Conservation (phyloP, 2,797 vertebrate species). For the Hapalemur alaotrensis region DNA sequence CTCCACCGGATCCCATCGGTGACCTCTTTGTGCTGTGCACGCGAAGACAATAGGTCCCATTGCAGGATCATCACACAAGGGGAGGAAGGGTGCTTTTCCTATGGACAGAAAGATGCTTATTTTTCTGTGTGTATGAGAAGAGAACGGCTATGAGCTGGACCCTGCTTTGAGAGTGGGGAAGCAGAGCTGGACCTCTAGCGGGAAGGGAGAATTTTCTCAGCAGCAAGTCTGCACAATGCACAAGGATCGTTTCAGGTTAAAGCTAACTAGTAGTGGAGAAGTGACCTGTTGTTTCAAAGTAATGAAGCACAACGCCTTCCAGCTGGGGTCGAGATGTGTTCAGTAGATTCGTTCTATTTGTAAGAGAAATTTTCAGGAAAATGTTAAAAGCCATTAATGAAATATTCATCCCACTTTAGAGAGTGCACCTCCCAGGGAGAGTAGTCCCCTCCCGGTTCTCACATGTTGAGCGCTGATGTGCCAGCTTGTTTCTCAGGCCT, state of each 20-base stretch:
- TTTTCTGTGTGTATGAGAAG: background rate
- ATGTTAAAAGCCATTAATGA: accelerated
- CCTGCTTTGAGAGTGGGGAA: background rate
- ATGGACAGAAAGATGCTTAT: accelerated
- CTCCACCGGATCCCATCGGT: slow-evolving; percentile 75
- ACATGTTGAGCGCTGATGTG: no score
- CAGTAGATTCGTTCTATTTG: background rate
- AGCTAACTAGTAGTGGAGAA: background rate
- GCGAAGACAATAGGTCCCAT: slow-evolving; percentile 68
- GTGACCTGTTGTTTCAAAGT: background rate
- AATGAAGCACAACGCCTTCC: background rate
- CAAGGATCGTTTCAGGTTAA: background rate
- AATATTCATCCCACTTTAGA: background rate
- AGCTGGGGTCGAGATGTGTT: background rate
- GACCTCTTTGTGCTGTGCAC: slow-evolving; percentile 77
- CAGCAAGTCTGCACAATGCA: accelerated
- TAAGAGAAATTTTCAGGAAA: background rate
- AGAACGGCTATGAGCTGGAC: accelerated
- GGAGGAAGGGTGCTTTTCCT: slow-evolving; percentile 49
- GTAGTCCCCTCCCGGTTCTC: background rate
- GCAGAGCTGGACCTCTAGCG: background rate
- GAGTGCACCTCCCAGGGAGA: background rate
- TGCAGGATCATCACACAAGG: slow-evolving; percentile 20
- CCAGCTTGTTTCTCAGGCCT: background rate
- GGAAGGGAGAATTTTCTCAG: background rate